A percentile compares a stretch with the other conserved stretches of the same genome.
These are phyloP conservation scores for Toxotes chatareus DNA, from an alignment of 2,113 vertebrate genomes.

Conservation along the genomic window DNA sequence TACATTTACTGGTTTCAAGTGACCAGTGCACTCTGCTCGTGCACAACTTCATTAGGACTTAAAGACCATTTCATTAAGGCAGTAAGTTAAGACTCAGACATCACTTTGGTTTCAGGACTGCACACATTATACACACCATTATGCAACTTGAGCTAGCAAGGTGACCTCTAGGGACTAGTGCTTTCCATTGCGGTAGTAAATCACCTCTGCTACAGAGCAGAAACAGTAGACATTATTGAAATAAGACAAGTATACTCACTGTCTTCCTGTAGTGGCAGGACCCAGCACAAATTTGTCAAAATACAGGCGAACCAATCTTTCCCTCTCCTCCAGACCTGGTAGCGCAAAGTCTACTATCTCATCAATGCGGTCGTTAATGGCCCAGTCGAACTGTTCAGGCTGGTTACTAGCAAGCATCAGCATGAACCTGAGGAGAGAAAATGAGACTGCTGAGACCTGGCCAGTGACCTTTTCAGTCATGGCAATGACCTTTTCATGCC, in stretches of 20 bases:
- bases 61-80: conserved; percentile 48
- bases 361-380: conserved; percentile 90
- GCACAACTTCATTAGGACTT: neutral
- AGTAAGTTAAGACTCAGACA: conserved; percentile 26
- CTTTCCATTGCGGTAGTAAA: conserved; percentile 46
- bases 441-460: neutral
- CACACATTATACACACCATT: conserved; percentile 51
- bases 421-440: conserved; percentile 86
- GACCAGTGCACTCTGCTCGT: conserved; percentile 1
- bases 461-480: conserved; percentile 51
- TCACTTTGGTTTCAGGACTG: conserved; percentile 40
- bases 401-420: conserved; percentile 93
- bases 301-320: conserved; percentile 89
- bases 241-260: conserved; percentile 83
- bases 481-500: conserved; percentile 53
- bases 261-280: conserved; percentile 90
- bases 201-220: conserved; percentile 21
- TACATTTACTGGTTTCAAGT: conserved; percentile 14
- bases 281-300: conserved; percentile 90
- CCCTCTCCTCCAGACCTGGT: conserved; percentile 84
- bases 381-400: conserved; percentile 93
- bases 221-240: conserved; percentile 26
- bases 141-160: conserved; percentile 47
- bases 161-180: conserved; percentile 35
- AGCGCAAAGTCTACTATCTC: conserved; percentile 90